Conservation (phyloP, 2,113 vertebrate genomes). For the Cathartes aura region DNA sequence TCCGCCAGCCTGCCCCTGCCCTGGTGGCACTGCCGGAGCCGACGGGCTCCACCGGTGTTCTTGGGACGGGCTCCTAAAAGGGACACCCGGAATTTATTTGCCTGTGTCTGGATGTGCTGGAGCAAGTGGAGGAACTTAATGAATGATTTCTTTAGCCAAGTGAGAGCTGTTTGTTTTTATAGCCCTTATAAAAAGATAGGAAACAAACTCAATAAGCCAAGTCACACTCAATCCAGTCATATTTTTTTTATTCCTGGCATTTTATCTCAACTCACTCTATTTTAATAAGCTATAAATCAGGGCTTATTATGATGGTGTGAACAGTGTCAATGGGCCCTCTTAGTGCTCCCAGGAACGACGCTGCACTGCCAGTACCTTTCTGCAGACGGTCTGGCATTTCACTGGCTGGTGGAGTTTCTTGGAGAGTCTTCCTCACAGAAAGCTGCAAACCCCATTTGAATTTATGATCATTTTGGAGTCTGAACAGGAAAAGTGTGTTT, state of each 20-base stretch:
- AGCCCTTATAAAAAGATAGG: conserved; percentile 59
- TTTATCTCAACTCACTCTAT: conserved; percentile 34
- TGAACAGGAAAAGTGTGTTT: conserved; percentile 31
- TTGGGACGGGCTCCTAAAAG: background rate
- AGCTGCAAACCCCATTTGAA: conserved; percentile 37
- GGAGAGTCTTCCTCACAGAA: conserved; percentile 32
- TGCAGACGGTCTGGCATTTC: background rate
- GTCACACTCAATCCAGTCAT: conserved; percentile 34
- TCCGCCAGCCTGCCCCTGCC: background rate
- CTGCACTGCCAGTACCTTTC: conserved; percentile 17
- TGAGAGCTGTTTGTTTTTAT: conserved; percentile 63
- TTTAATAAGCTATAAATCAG: conserved; percentile 58
- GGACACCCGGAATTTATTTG: background rate
- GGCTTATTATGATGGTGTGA: conserved; percentile 6
- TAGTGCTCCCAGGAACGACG: background rate
- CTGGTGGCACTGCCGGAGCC: background rate
- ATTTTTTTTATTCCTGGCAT: conserved; percentile 60
- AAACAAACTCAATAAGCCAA: conserved; percentile 67
- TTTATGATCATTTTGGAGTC: conserved; percentile 26
- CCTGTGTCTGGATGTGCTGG: background rate
- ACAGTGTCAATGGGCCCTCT: background rate
- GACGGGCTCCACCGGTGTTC: rapidly evolving
- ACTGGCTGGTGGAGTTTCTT: background rate
- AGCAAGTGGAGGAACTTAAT: conserved; percentile 25
- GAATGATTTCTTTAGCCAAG: conserved; percentile 53